Conservation (phyloP, 2,113 vertebrate genomes). For the Syrrhaptes paradoxus region DNA sequence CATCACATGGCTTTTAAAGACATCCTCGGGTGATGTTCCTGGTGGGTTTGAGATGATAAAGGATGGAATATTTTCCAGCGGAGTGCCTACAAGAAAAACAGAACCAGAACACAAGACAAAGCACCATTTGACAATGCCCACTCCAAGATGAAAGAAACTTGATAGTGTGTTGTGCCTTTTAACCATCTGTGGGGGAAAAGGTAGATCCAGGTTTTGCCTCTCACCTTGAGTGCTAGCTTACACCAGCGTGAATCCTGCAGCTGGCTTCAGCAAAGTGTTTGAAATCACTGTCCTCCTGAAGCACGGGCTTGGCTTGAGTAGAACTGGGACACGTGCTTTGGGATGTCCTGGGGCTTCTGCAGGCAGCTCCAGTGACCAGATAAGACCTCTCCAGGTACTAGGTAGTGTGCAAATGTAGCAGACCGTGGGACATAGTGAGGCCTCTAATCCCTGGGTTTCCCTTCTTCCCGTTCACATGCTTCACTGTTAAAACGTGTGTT, state of each 20-base stretch:
- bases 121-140: not conserved
- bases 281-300: not conserved
- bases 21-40: constrained; percentile 30
- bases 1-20: constrained; percentile 61
- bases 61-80: constrained; percentile 32
- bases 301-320: not conserved
- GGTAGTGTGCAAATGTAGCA: not conserved
- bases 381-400: not conserved
- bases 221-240: not conserved
- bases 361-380: not conserved
- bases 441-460: not conserved
- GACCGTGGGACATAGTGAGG: not conserved
- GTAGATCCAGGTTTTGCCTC: not conserved
- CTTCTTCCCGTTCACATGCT: not conserved
- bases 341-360: not conserved
- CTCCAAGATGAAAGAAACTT: not conserved
- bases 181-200: not conserved
- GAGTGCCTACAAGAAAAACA: not conserved
- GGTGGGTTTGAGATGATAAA: constrained; percentile 53
- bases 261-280: not conserved
- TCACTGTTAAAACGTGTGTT: not conserved
- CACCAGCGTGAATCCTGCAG: not conserved
- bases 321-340: not conserved
- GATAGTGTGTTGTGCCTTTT: not conserved
- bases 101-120: not conserved